These are phyloP conservation scores for Osedax frankpressi DNA, from an alignment of 2,888 invertebrate species.

Conservation along the genomic window DNA sequence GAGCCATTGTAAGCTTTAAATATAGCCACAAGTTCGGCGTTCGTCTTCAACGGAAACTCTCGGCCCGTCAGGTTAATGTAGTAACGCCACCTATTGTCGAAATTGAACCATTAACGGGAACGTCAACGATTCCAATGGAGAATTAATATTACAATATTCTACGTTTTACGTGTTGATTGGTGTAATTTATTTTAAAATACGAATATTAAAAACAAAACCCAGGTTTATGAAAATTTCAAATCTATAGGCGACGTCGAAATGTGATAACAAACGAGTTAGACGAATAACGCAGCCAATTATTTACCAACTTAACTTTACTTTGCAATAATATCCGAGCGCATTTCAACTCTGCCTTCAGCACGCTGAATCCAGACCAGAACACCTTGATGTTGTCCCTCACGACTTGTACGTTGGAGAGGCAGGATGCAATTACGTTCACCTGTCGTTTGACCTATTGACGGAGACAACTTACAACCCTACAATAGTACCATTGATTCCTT, in stretches of 20 bases:
- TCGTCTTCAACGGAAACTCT: constrained; percentile 28
- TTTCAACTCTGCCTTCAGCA: constrained; percentile 21
- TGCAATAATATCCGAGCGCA: constrained; percentile 17
- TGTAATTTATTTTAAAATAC: neutral
- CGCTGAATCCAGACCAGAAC: constrained; percentile 8
- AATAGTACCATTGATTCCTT: too few relatives aligned
- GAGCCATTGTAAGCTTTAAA: constrained; percentile 26
- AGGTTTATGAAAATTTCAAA: too few relatives aligned
- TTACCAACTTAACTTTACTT: constrained; percentile 14
- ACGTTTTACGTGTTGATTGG: neutral
- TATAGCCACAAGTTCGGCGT: constrained; percentile 26
- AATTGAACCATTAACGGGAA: too few relatives aligned
- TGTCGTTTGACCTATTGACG: neutral
- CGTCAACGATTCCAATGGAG: too few relatives aligned
- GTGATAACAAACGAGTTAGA: too few relatives aligned
- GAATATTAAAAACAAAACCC: too few relatives aligned
- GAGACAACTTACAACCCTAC: too few relatives aligned
- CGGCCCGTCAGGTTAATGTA: constrained; percentile 27
- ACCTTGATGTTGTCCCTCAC: constrained; percentile 13
- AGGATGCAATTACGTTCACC: constrained; percentile 15
- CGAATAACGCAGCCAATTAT: too few relatives aligned
- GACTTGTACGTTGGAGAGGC: constrained; percentile 23
- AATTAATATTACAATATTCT: neutral
- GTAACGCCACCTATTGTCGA: constrained; percentile 24
- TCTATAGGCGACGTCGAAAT: too few relatives aligned